Conservation (phyloP, 2,113 vertebrate species). For the Scophthalmus maximus region DNA sequence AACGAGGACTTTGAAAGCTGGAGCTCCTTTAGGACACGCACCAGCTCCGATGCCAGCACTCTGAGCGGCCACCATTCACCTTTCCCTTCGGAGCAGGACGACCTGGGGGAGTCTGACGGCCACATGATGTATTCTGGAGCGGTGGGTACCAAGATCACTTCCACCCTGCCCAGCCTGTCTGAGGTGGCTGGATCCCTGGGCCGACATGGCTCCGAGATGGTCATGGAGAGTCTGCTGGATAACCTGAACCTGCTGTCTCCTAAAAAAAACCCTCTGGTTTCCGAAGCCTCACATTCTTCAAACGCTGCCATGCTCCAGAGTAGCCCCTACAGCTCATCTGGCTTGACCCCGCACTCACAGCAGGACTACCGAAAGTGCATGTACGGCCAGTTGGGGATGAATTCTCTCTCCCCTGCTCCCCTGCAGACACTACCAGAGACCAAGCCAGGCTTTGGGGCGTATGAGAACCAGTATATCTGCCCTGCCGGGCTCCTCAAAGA, state of each 20-base stretch:
- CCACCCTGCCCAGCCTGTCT: constrained; percentile 92
- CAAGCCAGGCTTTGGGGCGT: constrained; percentile 86
- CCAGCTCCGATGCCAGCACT: constrained; percentile 96
- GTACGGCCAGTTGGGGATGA: constrained; percentile 87
- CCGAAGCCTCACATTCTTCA: constrained; percentile 87
- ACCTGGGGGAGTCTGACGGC: constrained; percentile 89
- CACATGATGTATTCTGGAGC: constrained; percentile 90
- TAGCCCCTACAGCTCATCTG: constrained; percentile 85
- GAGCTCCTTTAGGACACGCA: constrained; percentile 92
- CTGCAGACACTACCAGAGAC: constrained; percentile 88
- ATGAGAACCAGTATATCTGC: constrained; percentile 88
- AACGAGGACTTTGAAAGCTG: constrained; percentile 96
- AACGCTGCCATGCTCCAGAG: constrained; percentile 90
- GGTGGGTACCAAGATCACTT: constrained; percentile 85
- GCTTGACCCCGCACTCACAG: constrained; percentile 82
- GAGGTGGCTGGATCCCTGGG: constrained; percentile 86
- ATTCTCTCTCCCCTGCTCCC: constrained; percentile 85
- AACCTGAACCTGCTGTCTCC: constrained; percentile 95
- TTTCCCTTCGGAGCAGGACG: constrained; percentile 93
- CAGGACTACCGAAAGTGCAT: constrained; percentile 91
- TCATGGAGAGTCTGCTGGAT: constrained; percentile 95
- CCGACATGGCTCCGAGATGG: constrained; percentile 85
- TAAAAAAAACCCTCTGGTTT: constrained; percentile 80
- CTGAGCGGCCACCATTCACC: constrained; percentile 93
- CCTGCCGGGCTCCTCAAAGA: constrained; percentile 92